Evolutionary conservation across 2,797 vertebrate species (phyloP).

Genomic region (Ceyx erithaca): DNA sequence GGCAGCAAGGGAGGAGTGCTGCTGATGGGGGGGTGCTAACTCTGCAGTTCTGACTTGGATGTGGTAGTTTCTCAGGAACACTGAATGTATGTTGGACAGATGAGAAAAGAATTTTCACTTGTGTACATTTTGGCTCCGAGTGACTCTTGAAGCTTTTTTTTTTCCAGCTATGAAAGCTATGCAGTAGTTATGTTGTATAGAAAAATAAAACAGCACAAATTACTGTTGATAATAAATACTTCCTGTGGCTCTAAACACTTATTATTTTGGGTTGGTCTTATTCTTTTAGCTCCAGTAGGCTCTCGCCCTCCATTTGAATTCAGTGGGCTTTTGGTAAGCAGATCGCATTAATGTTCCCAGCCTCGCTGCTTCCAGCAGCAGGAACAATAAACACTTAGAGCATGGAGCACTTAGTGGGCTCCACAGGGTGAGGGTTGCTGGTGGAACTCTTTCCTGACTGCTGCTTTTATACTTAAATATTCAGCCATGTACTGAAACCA

Average conservation of each 20-base stretch:
- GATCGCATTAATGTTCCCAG: neutral
- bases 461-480: conserved; percentile 49
- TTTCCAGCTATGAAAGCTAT: conserved; percentile 61
- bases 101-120: conserved; percentile 31
- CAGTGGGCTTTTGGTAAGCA: neutral
- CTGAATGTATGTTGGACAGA: conserved; percentile 29
- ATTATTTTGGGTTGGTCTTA: conserved; percentile 49
- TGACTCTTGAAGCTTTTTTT: conserved; percentile 39
- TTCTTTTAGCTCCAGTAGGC: conserved; percentile 26
- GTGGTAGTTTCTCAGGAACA: conserved; percentile 33
- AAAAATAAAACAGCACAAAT: conserved; percentile 37
- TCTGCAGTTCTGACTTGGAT: conserved; percentile 44
- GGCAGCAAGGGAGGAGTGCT: conserved; percentile 24
- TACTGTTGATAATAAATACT: conserved; percentile 56
- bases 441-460: conserved; percentile 20
- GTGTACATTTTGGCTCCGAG: conserved; percentile 54
- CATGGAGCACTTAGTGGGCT: neutral
- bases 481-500: conserved; percentile 18
- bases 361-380: conserved; percentile 28
- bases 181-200: conserved; percentile 54
- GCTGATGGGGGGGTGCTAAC: conserved; percentile 52
- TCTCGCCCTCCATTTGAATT: neutral
- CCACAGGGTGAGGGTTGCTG: neutral
- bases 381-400: neutral
- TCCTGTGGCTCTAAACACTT: conserved; percentile 40